Conservation (phyloP, 2,888 invertebrate genomes). For the Hipparchia semele region DNA sequence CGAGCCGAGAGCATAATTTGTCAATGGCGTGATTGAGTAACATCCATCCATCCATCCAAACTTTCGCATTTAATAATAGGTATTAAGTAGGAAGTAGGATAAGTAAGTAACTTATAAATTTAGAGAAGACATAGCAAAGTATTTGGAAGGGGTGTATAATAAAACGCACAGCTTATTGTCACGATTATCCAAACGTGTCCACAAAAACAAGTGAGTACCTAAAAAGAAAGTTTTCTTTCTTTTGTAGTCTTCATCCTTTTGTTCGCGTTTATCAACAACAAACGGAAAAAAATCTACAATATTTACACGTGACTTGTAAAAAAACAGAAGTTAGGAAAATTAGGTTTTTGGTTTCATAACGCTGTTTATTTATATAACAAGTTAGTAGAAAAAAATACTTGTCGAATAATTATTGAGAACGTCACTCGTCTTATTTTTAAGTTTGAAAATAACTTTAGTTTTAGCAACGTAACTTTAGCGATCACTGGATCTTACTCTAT, state of each 20-base stretch:
- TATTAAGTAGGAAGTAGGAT: too few relatives aligned
- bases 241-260: background rate
- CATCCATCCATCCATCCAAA: too few relatives aligned
- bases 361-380: background rate
- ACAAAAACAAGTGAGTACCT: background rate
- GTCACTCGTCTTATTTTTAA: background rate
- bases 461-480: background rate
- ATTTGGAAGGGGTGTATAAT: too few relatives aligned
- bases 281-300: background rate
- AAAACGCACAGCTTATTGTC: background rate
- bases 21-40: too few relatives aligned
- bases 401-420: background rate
- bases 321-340: background rate
- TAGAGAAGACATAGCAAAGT: too few relatives aligned
- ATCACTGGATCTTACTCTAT: constrained; percentile 6
- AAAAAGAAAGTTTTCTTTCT: background rate
- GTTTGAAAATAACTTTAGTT: background rate
- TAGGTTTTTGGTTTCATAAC: background rate
- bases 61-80: too few relatives aligned
- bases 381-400: background rate
- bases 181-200: background rate
- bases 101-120: too few relatives aligned
- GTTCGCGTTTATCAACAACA: background rate
- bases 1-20: too few relatives aligned
- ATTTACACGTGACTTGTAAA: background rate